phyloP scores from a whole-genome alignment of 1,140 invertebrate species.

The Copidosoma floridanum region DNA sequence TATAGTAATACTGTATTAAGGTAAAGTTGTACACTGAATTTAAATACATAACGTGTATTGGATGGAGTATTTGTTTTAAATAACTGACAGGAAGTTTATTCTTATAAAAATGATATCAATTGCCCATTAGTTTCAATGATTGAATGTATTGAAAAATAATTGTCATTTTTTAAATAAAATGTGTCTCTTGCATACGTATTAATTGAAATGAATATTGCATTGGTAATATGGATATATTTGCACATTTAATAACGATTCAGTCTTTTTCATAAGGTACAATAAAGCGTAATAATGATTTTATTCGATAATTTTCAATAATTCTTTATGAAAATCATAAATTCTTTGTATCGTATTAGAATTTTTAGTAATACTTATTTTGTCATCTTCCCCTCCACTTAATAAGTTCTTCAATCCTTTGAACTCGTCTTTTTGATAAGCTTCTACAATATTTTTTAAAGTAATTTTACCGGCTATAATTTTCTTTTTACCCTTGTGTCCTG shows the following conservation, averaged over 20 bases:
- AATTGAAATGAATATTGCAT: no score
- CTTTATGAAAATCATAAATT: neutral
- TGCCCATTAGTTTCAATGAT: neutral
- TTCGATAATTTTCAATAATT: neutral
- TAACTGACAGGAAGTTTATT: neutral
- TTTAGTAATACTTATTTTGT: neutral
- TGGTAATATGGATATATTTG: no score
- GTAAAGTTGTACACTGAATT: neutral
- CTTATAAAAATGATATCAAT: neutral
- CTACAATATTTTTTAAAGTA: slow-evolving; percentile 5
- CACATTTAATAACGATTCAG: no score
- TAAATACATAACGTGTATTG: neutral
- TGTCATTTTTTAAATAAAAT: no score
- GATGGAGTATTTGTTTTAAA: neutral
- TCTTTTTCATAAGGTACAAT: no score
- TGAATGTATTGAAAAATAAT: no score
- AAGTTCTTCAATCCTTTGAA: slow-evolving; percentile 1
- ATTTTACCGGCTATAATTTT: slow-evolving; percentile 21
- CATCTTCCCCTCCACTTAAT: neutral
- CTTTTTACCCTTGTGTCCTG: slow-evolving; percentile 1
- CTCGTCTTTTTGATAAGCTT: slow-evolving; percentile 11
- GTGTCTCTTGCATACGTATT: no score
- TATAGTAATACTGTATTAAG: neutral
- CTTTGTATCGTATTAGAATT: neutral
- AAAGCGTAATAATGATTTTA: no score